Conservation (phyloP, 1,140 invertebrate species). For the Zaprionus taronus region DNA sequence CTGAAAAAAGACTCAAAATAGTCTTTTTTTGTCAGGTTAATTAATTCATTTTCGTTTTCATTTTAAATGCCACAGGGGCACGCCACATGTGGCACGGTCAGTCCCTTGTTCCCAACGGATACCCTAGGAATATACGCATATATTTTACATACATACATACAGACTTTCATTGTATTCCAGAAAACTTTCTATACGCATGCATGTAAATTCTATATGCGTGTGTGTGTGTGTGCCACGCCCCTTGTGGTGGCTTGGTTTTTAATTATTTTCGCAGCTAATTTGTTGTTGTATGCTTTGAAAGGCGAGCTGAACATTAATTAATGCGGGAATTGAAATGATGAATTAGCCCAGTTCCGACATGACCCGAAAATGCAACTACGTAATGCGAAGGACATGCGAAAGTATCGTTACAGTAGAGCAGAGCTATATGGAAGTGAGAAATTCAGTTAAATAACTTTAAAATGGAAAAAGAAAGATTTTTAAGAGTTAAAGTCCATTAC, state of each 20-base stretch:
- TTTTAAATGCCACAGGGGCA: conserved; percentile 18
- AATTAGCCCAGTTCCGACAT: conserved; percentile 42
- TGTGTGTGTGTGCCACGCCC: conserved; percentile 6
- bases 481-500: too few relatives aligned
- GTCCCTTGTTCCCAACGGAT: neutral
- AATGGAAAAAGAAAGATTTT: neutral
- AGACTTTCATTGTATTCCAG: neutral
- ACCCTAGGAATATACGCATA: neutral
- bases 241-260: conserved; percentile 30
- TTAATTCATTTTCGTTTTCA: conserved; percentile 42
- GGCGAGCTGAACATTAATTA: conserved; percentile 50
- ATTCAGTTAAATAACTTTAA: neutral
- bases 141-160: neutral
- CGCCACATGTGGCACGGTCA: conserved; percentile 28
- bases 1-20: conserved; percentile 7
- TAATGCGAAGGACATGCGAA: conserved; percentile 38
- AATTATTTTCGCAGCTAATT: conserved; percentile 46
- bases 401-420: conserved; percentile 10
- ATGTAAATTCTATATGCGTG: neutral
- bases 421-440: neutral
- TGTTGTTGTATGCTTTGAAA: conserved; percentile 39
- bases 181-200: neutral
- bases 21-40: conserved; percentile 13
- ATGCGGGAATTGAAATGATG: conserved; percentile 45
- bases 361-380: conserved; percentile 34